Evolutionary conservation across 2,888 invertebrate genomes (phyloP).

Genomic region (Drosophila anceps): DNA sequence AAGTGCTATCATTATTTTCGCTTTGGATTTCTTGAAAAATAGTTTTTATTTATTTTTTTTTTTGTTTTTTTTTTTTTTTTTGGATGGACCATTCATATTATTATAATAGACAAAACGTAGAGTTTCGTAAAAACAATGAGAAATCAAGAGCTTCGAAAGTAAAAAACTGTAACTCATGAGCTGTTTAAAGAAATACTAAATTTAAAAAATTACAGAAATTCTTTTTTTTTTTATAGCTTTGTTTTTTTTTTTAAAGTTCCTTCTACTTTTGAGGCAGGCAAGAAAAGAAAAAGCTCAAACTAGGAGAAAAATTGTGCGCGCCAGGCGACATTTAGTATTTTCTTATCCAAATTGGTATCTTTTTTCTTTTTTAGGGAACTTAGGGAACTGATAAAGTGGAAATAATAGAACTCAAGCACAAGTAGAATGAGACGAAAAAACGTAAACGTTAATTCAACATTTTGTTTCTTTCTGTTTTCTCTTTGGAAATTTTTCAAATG

Average conservation of each 20-base stretch:
- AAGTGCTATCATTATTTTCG: constrained; percentile 86
- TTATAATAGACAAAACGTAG: constrained; percentile 57
- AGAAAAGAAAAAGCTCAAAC: constrained; percentile 86
- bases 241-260: constrained; percentile 43
- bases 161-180: constrained; percentile 47
- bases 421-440: constrained; percentile 40
- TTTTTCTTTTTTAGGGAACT: constrained; percentile 23
- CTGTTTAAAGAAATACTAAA: constrained; percentile 30
- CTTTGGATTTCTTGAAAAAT: constrained; percentile 79
- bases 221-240: constrained; percentile 31
- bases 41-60: constrained; percentile 70
- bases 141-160: constrained; percentile 54
- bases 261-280: constrained; percentile 81
- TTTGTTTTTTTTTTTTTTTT: constrained; percentile 58
- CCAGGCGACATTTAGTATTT: constrained; percentile 32
- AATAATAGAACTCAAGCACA: constrained; percentile 37
- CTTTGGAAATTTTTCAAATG: constrained; percentile 44
- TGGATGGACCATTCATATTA: constrained; percentile 49
- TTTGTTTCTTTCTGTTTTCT: constrained; percentile 68
- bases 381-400: constrained; percentile 35
- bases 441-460: constrained; percentile 61
- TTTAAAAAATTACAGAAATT: constrained; percentile 41
- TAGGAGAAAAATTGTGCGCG: constrained; percentile 61
- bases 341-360: constrained; percentile 43
- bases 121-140: constrained; percentile 51